A percentile compares a stretch with the other conserved stretches of the same genome.
These are phyloP conservation scores for Tethya wilhelma DNA, from an alignment of 37 sponge, comb jelly and placozoan genomes.

Conservation along the genomic window DNA sequence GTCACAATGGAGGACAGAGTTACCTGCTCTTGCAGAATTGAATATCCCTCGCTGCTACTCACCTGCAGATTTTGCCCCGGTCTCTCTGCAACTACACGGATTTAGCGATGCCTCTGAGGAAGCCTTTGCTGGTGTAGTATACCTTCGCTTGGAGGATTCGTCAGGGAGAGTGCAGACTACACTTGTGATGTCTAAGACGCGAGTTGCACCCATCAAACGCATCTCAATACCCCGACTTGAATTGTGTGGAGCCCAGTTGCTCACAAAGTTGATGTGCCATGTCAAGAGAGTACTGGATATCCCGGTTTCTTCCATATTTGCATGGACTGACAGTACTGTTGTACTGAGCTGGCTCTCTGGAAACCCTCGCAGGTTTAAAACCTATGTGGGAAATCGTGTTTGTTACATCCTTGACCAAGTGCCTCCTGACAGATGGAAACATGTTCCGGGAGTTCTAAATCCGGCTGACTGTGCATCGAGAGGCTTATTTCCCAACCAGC, in stretches of 20 bases:
- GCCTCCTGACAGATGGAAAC: constrained; percentile 38
- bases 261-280: constrained; percentile 16
- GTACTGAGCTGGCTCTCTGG: constrained; percentile 33
- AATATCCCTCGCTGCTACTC: constrained; percentile 34
- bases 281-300: constrained; percentile 1
- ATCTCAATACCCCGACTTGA: constrained; percentile 38
- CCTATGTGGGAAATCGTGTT: constrained; percentile 48
- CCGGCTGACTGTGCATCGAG: constrained; percentile 49
- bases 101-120: constrained; percentile 44
- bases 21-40: not conserved
- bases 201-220: constrained; percentile 24
- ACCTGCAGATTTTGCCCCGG: not conserved
- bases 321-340: constrained; percentile 36
- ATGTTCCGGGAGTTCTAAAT: constrained; percentile 27
- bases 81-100: too few species aligned
- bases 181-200: constrained; percentile 34
- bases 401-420: constrained; percentile 16
- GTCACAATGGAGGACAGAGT: too few species aligned
- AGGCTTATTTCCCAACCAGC: constrained; percentile 18
- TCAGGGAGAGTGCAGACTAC: constrained; percentile 14
- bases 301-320: constrained; percentile 19
- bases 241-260: constrained; percentile 30
- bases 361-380: constrained; percentile 34
- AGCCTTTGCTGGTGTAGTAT: constrained; percentile 35
- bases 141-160: constrained; percentile 10